phyloP scores from a whole-genome alignment of 2,888 invertebrate species.

The Plagodis dolabraria region DNA sequence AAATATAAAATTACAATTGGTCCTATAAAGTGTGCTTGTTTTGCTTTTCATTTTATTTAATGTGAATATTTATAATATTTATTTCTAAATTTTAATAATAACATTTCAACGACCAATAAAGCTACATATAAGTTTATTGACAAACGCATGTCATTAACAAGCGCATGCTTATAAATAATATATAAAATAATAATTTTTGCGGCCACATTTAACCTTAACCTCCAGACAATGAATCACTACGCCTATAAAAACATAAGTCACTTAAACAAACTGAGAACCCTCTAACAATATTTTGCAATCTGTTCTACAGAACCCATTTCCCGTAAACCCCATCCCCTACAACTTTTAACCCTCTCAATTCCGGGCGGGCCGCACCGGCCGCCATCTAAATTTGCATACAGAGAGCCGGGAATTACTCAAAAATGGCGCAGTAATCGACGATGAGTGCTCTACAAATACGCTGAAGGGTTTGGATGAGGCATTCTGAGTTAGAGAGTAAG shows the following conservation, averaged over 20 bases:
- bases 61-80: too few species aligned
- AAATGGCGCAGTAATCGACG: slow-evolving; percentile 61
- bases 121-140: too few species aligned
- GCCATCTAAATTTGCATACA: slow-evolving; percentile 64
- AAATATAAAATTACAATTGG: too few species aligned
- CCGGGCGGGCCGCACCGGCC: slow-evolving; percentile 18
- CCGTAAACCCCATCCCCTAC: slow-evolving; percentile 8
- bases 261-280: neutral
- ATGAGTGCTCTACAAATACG: slow-evolving; percentile 36
- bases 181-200: too few species aligned
- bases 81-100: too few species aligned
- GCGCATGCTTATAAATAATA: too few species aligned
- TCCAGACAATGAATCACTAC: too few species aligned
- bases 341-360: slow-evolving; percentile 34
- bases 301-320: slow-evolving; percentile 7
- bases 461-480: slow-evolving; percentile 34
- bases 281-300: neutral
- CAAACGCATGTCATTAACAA: too few species aligned
- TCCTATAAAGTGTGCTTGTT: too few species aligned
- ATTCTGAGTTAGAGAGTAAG: neutral
- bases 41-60: too few species aligned
- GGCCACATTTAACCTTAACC: too few species aligned
- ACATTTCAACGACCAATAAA: too few species aligned
- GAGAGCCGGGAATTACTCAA: slow-evolving; percentile 59
- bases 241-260: neutral